Base-by-base conservation (phyloP, 2,888 invertebrate genomes). In the Cephonodes hylas region DNA sequence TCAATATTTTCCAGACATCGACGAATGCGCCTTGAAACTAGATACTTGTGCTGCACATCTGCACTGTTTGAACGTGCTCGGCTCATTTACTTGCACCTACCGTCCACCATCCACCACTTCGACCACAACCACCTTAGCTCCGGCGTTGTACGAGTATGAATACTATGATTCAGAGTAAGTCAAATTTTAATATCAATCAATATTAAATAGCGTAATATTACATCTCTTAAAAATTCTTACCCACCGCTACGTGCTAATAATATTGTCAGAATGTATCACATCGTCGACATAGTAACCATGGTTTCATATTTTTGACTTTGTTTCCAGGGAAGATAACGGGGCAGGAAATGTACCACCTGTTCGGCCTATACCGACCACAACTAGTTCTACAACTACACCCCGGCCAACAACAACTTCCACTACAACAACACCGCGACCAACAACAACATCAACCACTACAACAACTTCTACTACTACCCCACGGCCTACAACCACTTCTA, bases 1-100 rank as follows among this genome's bases (percentile, higher is more conserved):
- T 48, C 27, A 8, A 27, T 60, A 10, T 48, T 42, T 65, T 63
- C 0, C 81, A 94, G 96, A 96, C 72, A 91, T 96, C 34, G 94
- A 96, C 80, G 96, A 96, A 74, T 96, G 96, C 71, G 77, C 86
- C 0, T 62, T 89, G 56, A 91, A 88, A 67, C 63, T 91, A 60
- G 93, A 93, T 68, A 93, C 93, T 62, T 90, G 90, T 42, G 75
- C 69, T 0, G 65, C 76, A 0, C 87, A 84, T 0, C 74, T 75
- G 10, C 97, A 98, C 75, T 99, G 99, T 80, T 92, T 97, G n/a
- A 99, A 99, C 83, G 94, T 95, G 27, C 96, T 97, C 93, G 99
- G 99, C 0, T 95, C 97, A 0, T 99, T 96, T 86, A 95, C 96
- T 46, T 99, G 99, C 85, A 94, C 95, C 0, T 77, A 84, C 2